phyloP scores from a whole-genome alignment of 1,140 invertebrate species.

The Macrobrachium nipponense region DNA sequence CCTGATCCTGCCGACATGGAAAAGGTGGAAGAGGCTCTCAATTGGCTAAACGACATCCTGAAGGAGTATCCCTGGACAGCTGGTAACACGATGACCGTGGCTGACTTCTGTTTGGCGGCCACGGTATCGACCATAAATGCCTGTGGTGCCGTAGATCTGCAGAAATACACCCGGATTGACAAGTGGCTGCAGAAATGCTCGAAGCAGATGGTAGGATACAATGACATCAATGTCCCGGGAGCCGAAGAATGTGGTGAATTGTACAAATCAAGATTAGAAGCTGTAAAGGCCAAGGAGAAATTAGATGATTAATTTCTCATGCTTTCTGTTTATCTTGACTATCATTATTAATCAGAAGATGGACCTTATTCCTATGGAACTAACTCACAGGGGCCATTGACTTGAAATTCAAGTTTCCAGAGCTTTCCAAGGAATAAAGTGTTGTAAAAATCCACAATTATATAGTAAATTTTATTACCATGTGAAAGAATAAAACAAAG shows the following conservation, averaged over 20 bases:
- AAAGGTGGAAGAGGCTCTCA: slow-evolving; percentile 62
- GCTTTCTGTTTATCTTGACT: too few relatives aligned
- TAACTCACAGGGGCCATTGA: too few relatives aligned
- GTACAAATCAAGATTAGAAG: slow-evolving; percentile 8
- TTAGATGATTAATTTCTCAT: too few relatives aligned
- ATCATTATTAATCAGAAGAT: too few relatives aligned
- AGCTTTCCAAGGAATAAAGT: too few relatives aligned
- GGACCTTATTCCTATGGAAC: too few relatives aligned
- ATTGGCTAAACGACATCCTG: slow-evolving; percentile 65
- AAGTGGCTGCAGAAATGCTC: slow-evolving; percentile 78
- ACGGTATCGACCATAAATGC: slow-evolving; percentile 65
- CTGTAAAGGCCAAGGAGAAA: too few relatives aligned
- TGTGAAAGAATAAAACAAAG: too few relatives aligned
- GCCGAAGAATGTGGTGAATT: neutral
- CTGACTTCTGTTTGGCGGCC: slow-evolving; percentile 66
- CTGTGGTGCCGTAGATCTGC: slow-evolving; percentile 61
- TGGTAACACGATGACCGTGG: slow-evolving; percentile 66
- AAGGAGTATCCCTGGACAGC: slow-evolving; percentile 63
- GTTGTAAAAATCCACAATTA: too few relatives aligned
- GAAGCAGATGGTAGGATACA: slow-evolving; percentile 77
- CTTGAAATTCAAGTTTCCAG: too few relatives aligned
- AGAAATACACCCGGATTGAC: slow-evolving; percentile 75
- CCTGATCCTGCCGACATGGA: slow-evolving; percentile 41
- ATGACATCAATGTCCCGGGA: slow-evolving; percentile 62
- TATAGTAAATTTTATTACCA: too few relatives aligned